Conservation (phyloP, 1,140 invertebrate genomes). For the Drosophila truncata region DNA sequence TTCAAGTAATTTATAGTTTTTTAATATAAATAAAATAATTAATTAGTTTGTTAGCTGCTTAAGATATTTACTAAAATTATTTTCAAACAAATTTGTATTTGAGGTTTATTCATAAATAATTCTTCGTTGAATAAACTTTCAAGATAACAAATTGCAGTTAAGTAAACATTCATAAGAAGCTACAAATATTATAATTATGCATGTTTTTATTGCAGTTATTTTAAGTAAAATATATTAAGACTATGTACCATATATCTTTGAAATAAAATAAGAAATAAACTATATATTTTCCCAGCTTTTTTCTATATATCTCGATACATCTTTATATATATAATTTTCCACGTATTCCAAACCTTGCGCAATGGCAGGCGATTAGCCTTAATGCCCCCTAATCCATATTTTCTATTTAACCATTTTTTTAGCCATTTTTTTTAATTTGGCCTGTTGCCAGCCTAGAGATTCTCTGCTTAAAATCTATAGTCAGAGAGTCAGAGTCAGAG, state of each 20-base stretch:
- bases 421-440: slow-evolving; percentile 24
- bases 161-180: no score
- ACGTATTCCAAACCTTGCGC: slow-evolving; percentile 29
- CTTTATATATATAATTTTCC: neutral
- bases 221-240: neutral
- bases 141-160: no score
- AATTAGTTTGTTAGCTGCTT: no score
- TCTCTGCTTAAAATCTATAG: slow-evolving; percentile 18
- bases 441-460: neutral
- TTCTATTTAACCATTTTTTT: slow-evolving; percentile 30
- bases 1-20: no score
- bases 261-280: neutral
- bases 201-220: neutral
- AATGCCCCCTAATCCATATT: slow-evolving; percentile 65
- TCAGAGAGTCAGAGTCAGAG: neutral
- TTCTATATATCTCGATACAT: neutral
- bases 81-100: no score
- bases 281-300: slow-evolving; percentile 1
- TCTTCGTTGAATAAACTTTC: no score
- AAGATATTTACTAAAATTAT: no score
- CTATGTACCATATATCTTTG: neutral
- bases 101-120: no score
- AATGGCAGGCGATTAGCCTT: slow-evolving; percentile 64
- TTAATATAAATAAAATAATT: no score
- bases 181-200: no score